phyloP scores from a whole-genome alignment of 2,888 invertebrate species.

The Synergus laeviventris region DNA sequence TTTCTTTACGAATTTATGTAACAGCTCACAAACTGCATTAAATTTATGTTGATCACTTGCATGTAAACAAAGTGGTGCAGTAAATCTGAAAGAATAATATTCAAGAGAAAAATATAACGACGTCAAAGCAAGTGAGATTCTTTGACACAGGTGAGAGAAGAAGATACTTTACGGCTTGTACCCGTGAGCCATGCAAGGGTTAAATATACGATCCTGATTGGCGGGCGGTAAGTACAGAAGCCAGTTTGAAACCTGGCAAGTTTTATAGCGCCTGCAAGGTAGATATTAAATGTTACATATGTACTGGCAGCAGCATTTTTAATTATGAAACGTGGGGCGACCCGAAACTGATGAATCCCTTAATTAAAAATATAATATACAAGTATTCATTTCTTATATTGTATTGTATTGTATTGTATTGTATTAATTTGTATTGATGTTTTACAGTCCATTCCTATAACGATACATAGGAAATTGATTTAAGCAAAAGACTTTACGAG shows the following conservation, averaged over 20 bases:
- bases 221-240: conserved; percentile 58
- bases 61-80: conserved; percentile 7
- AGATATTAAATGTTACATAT: conserved; percentile 7
- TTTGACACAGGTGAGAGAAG: background rate
- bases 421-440: background rate
- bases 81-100: conserved; percentile 1
- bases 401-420: background rate
- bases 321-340: background rate
- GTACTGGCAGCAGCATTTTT: background rate
- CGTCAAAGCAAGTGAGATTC: conserved; percentile 4
- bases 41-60: conserved; percentile 7
- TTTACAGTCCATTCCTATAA: background rate
- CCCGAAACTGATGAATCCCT: background rate
- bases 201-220: conserved; percentile 45
- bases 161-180: conserved; percentile 7
- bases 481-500: background rate
- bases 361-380: too few relatives aligned
- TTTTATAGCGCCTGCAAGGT: conserved; percentile 7
- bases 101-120: background rate
- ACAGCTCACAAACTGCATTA: conserved; percentile 7
- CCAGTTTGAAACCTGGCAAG: conserved; percentile 31
- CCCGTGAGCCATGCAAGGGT: conserved; percentile 7
- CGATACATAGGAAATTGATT: background rate
- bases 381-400: too few relatives aligned
- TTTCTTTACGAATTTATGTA: background rate